phyloP scores from a whole-genome alignment of 2,113 vertebrate species.

The Cisticola juncidis region DNA sequence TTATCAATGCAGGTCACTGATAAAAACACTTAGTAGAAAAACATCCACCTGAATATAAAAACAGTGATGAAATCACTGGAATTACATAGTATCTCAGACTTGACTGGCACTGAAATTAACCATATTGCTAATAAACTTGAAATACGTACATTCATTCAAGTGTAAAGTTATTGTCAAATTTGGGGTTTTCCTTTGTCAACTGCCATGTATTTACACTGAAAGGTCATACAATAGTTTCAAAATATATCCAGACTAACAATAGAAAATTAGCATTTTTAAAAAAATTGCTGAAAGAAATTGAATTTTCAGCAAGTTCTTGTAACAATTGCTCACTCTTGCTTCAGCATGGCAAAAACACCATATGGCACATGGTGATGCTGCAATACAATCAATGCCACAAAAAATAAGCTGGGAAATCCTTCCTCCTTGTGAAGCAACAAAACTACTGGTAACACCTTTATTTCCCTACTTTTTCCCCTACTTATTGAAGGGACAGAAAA shows the following conservation, averaged over 20 bases:
- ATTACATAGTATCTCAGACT: neutral
- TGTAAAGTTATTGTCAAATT: neutral
- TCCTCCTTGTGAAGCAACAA: neutral
- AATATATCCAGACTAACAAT: neutral
- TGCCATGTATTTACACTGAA: neutral
- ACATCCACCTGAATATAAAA: neutral
- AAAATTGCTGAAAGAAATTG: neutral
- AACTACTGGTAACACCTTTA: neutral
- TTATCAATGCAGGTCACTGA: neutral
- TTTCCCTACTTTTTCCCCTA: neutral
- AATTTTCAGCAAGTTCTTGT: neutral
- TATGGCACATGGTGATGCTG: neutral
- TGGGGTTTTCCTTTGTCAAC: neutral
- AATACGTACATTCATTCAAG: neutral
- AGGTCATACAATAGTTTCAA: neutral
- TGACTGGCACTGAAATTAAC: neutral
- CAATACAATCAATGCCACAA: neutral
- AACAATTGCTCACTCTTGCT: neutral
- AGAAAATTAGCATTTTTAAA: neutral
- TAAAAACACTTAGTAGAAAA: neutral
- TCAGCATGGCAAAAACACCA: neutral
- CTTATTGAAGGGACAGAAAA: neutral
- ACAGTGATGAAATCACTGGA: neutral
- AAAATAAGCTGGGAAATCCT: neutral
- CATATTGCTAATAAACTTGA: neutral